A percentile compares a stretch with the other conserved stretches of the same genome.
These are phyloP conservation scores for Agelaius phoeniceus DNA, from an alignment of 2,113 vertebrate species.

Conservation along the genomic window DNA sequence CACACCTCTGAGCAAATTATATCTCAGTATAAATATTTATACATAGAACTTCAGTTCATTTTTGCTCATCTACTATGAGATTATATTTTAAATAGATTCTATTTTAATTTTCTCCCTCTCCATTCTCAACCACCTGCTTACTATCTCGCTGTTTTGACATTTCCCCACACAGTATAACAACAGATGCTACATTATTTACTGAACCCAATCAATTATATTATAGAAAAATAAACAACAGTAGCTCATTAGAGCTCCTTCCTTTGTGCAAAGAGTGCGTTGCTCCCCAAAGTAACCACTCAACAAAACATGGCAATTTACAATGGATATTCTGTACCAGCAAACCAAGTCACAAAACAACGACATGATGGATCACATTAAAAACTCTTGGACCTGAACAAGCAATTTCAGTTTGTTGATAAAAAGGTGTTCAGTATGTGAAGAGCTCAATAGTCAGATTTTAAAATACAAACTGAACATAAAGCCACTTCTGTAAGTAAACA, in stretches of 20 bases:
- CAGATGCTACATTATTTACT: constrained; percentile 95
- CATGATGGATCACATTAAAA: constrained; percentile 59
- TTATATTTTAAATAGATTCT: constrained; percentile 67
- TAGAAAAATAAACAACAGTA: constrained; percentile 98
- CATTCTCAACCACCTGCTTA: constrained; percentile 72
- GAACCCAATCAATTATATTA: constrained; percentile 94
- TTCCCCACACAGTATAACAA: constrained; percentile 89
- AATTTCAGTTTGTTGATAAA: constrained; percentile 65
- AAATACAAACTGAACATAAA: constrained; percentile 69
- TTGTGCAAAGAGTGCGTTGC: constrained; percentile 71
- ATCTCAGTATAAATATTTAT: constrained; percentile 69
- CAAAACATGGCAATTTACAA: constrained; percentile 65
- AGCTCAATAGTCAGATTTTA: constrained; percentile 70
- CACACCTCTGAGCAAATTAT: constrained; percentile 44
- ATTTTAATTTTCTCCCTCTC: constrained; percentile 64
- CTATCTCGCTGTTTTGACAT: constrained; percentile 88
- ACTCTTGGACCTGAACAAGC: constrained; percentile 56
- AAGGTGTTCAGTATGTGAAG: constrained; percentile 61
- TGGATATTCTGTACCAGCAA: constrained; percentile 57
- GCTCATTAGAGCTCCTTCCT: constrained; percentile 90
- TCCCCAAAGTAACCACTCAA: constrained; percentile 63
- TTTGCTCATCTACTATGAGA: constrained; percentile 56
- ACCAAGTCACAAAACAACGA: constrained; percentile 65
- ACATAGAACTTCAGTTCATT: constrained; percentile 64
- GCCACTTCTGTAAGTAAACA: constrained; percentile 74